phyloP scores from a whole-genome alignment of 2,888 invertebrate species.

The Lithodes maja region DNA sequence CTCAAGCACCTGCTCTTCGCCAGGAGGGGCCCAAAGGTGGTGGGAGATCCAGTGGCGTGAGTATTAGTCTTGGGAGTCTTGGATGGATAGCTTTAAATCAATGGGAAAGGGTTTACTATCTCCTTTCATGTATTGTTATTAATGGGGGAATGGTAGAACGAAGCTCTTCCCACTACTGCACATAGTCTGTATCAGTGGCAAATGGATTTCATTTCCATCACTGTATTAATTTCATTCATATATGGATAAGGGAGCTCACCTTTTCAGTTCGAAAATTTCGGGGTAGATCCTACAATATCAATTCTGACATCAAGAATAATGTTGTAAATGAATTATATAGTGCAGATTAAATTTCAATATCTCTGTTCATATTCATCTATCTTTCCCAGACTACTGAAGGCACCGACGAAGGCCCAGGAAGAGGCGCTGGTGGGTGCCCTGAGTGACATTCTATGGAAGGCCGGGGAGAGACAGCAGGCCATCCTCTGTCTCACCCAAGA shows the following conservation, averaged over 20 bases:
- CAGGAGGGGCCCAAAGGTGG: slow-evolving; percentile 34
- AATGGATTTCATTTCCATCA: no score
- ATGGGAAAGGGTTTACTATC: not conserved
- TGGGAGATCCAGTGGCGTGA: slow-evolving; percentile 39
- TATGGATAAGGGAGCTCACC: no score
- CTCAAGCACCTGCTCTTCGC: slow-evolving; percentile 60
- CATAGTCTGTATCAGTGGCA: no score
- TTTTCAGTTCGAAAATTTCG: no score
- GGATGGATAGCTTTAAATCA: not conserved
- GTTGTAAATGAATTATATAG: no score
- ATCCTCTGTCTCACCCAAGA: slow-evolving; percentile 58
- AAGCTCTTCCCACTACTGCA: not conserved
- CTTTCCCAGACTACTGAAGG: slow-evolving; percentile 28
- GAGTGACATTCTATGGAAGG: slow-evolving; percentile 65
- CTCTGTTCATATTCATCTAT: not conserved
- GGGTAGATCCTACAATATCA: no score
- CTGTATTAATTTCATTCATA: no score
- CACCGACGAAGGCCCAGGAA: slow-evolving; percentile 50
- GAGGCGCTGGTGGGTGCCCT: slow-evolving; percentile 56
- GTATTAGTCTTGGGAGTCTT: slow-evolving; percentile 1
- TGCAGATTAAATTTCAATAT: no score
- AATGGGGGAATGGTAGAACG: not conserved
- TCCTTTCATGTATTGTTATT: not conserved
- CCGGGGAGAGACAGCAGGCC: slow-evolving; percentile 57
- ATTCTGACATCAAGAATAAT: no score